These are phyloP conservation scores for Dryoscopus gambensis DNA, from an alignment of 2,113 vertebrate species.

Conservation along the genomic window DNA sequence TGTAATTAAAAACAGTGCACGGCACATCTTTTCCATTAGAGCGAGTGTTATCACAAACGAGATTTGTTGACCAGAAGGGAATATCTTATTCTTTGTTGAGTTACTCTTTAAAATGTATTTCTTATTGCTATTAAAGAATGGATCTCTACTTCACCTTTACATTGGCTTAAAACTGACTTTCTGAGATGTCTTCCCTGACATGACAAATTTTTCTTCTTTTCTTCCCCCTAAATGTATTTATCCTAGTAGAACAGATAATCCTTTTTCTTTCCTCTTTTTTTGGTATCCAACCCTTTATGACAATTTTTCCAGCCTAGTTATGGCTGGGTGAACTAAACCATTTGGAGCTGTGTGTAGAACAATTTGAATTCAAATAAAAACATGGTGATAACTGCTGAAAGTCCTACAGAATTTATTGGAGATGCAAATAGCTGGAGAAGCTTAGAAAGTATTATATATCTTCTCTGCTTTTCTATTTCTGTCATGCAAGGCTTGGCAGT, in stretches of 20 bases:
- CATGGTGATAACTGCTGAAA: background rate
- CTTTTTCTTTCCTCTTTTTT: conserved; percentile 9
- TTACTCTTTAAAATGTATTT: background rate
- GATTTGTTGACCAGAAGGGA: background rate
- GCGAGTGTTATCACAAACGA: background rate
- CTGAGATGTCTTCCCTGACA: background rate
- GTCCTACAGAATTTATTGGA: background rate
- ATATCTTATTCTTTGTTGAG: background rate
- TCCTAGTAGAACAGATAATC: background rate
- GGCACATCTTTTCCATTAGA: background rate
- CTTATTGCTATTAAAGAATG: background rate
- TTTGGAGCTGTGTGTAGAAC: conserved; percentile 11
- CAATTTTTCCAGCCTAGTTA: conserved; percentile 3
- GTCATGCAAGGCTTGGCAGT: background rate
- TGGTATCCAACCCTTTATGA: background rate
- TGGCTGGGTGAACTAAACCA: background rate
- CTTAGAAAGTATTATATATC: background rate
- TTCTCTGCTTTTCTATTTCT: background rate
- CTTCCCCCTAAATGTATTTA: background rate
- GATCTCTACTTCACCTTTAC: background rate
- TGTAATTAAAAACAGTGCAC: background rate
- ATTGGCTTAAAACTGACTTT: background rate
- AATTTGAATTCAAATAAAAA: background rate
- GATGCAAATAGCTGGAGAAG: background rate
- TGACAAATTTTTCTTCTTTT: background rate